Conservation (phyloP, 2,113 vertebrate species). For the Ariopsis seemanni region DNA sequence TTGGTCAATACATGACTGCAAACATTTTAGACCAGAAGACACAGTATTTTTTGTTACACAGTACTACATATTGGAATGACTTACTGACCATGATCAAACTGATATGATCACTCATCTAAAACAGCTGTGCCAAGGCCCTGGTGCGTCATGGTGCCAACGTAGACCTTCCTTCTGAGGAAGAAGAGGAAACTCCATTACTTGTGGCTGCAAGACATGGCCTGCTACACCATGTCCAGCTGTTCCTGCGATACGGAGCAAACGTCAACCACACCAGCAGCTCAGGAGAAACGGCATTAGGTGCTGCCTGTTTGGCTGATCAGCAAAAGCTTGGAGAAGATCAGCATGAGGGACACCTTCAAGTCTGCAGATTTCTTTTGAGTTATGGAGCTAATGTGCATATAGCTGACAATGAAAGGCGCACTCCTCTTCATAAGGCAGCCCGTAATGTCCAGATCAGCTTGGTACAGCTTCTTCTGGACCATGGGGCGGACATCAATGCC, state of each 20-base stretch:
- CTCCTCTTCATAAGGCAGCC: constrained; percentile 74
- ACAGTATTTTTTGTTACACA: no score
- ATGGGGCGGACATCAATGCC: constrained; percentile 66
- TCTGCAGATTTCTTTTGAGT: constrained; percentile 67
- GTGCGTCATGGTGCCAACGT: constrained; percentile 67
- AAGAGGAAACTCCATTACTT: constrained; percentile 68
- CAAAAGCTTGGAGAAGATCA: constrained; percentile 25
- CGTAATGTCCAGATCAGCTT: constrained; percentile 58
- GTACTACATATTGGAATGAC: not conserved
- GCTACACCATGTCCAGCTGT: constrained; percentile 67
- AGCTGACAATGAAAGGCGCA: constrained; percentile 67
- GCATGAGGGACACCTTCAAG: constrained; percentile 37
- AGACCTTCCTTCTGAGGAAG: constrained; percentile 54
- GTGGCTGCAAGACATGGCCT: constrained; percentile 69
- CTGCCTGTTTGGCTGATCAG: constrained; percentile 54
- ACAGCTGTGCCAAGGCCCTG: constrained; percentile 74
- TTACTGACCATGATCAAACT: not conserved
- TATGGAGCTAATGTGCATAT: constrained; percentile 54
- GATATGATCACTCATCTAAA: not conserved
- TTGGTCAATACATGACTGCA: not conserved
- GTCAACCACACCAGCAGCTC: constrained; percentile 55
- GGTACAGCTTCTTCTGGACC: constrained; percentile 65
- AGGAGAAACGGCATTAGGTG: constrained; percentile 67
- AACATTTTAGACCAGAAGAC: not conserved
- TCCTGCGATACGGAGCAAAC: constrained; percentile 59